Conservation (phyloP, 2,797 vertebrate species). For the Sebastes trivittatus region DNA sequence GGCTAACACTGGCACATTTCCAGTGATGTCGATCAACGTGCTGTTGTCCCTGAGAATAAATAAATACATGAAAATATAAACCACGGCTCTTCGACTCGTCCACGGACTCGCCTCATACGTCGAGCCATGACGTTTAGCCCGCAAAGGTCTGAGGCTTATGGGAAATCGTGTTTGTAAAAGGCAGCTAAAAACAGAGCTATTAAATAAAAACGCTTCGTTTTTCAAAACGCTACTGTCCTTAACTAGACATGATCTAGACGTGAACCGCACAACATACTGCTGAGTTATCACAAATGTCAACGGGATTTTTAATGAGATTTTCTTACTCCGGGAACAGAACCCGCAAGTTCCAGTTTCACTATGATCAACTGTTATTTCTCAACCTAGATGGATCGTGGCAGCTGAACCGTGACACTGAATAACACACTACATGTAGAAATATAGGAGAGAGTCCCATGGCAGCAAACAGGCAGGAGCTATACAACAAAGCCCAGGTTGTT, state of each 20-base stretch:
- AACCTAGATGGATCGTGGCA: background rate
- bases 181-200: background rate
- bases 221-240: background rate
- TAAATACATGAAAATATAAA: background rate
- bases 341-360: background rate
- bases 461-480: background rate
- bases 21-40: background rate
- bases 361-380: background rate
- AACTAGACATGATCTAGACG: background rate
- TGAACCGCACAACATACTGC: background rate
- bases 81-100: background rate
- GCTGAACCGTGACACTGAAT: background rate
- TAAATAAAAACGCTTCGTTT: background rate
- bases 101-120: background rate
- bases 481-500: slow-evolving; percentile 8
- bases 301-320: background rate
- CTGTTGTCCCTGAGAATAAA: background rate
- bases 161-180: background rate
- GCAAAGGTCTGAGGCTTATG: background rate
- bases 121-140: background rate
- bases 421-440: background rate
- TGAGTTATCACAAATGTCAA: background rate
- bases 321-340: background rate
- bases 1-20: background rate
- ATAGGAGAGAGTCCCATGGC: background rate